phyloP scores from a whole-genome alignment of 2,888 invertebrate genomes.

The Cataglyphis cursor region DNA sequence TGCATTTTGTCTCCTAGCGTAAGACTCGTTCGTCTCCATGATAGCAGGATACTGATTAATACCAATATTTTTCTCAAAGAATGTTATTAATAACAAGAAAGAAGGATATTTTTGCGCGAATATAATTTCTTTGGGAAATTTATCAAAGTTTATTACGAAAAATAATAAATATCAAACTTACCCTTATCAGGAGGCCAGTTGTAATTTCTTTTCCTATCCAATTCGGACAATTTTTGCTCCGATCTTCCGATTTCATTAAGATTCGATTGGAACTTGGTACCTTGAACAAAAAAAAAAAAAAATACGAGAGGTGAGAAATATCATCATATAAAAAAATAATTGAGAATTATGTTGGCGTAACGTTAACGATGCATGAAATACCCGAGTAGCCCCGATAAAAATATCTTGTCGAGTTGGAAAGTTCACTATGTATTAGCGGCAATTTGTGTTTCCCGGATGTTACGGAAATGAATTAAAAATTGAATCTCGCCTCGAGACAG shows the following conservation, averaged over 20 bases:
- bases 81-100: background rate
- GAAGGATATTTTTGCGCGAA: background rate
- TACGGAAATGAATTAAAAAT: constrained; percentile 45
- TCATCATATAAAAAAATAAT: background rate
- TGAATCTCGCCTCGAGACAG: constrained; percentile 29
- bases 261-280: constrained; percentile 84
- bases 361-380: background rate
- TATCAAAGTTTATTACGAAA: background rate
- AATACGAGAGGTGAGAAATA: constrained; percentile 37
- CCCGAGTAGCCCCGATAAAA: background rate
- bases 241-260: constrained; percentile 86
- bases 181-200: constrained; percentile 82
- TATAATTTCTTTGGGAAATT: background rate
- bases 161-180: constrained; percentile 69
- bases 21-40: constrained; percentile 57
- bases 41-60: background rate
- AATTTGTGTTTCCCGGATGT: constrained; percentile 21
- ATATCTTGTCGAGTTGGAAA: background rate
- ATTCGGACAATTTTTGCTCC: constrained; percentile 84
- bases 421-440: background rate
- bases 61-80: background rate
- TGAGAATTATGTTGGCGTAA: background rate
- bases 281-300: constrained; percentile 57
- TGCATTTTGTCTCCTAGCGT: constrained; percentile 57
- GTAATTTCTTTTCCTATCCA: constrained; percentile 82